These are phyloP conservation scores for Tryphoninae sp. DNA, from an alignment of 2,888 invertebrate species.

Conservation along the genomic window DNA sequence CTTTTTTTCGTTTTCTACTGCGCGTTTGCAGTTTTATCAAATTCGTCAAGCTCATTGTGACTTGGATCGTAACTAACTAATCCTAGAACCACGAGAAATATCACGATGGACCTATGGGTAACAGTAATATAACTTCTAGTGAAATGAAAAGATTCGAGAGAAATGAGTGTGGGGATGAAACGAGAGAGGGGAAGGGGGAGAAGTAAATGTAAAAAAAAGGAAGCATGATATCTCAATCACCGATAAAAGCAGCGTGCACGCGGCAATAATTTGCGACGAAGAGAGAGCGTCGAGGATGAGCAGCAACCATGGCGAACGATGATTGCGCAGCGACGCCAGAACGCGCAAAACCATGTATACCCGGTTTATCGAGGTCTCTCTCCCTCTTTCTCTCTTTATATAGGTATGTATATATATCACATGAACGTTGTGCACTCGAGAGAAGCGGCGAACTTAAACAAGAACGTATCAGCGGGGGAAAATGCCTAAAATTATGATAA, in stretches of 20 bases:
- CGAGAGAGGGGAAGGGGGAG: constrained; percentile 21
- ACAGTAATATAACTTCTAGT: constrained; percentile 56
- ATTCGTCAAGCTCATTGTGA: background rate
- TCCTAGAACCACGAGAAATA: constrained; percentile 47
- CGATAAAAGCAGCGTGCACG: constrained; percentile 73
- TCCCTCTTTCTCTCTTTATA: constrained; percentile 2
- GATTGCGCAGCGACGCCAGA: constrained; percentile 73
- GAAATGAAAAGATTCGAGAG: constrained; percentile 32
- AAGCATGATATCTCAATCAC: constrained; percentile 77
- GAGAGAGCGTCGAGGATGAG: constrained; percentile 65
- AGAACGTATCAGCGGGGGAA: constrained; percentile 71
- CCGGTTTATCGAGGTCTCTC: constrained; percentile 31
- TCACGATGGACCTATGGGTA: constrained; percentile 23
- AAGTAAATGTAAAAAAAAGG: constrained; percentile 38
- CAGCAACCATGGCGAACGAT: constrained; percentile 76
- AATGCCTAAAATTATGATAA: constrained; percentile 81
- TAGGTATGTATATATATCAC: constrained; percentile 22
- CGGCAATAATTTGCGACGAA: constrained; percentile 75
- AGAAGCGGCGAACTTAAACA: constrained; percentile 64
- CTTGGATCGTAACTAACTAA: constrained; percentile 29
- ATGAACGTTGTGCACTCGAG: constrained; percentile 10
- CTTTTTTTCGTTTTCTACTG: background rate
- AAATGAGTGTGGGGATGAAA: constrained; percentile 18
- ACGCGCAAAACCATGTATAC: constrained; percentile 64
- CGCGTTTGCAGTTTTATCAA: background rate